Evolutionary conservation across 2,113 vertebrate species (phyloP), one percentile per base, ranked within the genome.

Genomic region (Rhinolophus ferrumequinum): DNA sequence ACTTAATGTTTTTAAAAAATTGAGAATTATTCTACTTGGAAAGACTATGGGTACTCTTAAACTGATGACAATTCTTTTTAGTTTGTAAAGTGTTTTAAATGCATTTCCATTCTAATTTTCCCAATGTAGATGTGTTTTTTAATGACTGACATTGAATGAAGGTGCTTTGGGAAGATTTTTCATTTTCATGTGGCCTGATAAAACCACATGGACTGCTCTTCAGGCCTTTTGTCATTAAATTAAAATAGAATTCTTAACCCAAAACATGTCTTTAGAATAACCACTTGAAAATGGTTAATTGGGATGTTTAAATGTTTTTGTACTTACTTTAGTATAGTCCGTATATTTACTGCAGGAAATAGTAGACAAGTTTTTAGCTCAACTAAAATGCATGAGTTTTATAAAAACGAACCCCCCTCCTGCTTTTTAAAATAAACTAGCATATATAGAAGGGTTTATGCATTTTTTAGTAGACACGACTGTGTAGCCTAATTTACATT

Each of bases 401-500:
- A 44, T 76, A 41, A 89, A 84, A 90, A 73, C 38, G 28, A 70
- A 52, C 6, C 22, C 38, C 38, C 21, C 41, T 44, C 26, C 52
- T 75, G 77, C 24, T 73, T 90, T 95, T 96, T 95, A 94, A 96
- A 96, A 97, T 98, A 95, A 95, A 94, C 80, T 90, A 90, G 90
- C 97, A 96, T 96, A 96, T 95, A 93, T 90, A 69, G 95, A 95
- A 95, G 87, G 87, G 41, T 47, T 95, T 95, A 88, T 96, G 88
- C 81, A 77, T 90, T 93, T 97, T 94, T 91, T 66, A 81, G 70
- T 91, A 92, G 75, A 84, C 90, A 41, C 76, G 90, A 96, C 94
- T 93, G 90, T 85, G 96, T 97, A 96, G 90, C 84, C 81, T 97
- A 80, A 92, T 97, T 97, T 96, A 92, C 97, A 96, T 95, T 80